Evolutionary conservation across 2,113 vertebrate genomes (phyloP), one percentile per base, ranked within the genome.

Genomic region (Smithornis capensis): DNA sequence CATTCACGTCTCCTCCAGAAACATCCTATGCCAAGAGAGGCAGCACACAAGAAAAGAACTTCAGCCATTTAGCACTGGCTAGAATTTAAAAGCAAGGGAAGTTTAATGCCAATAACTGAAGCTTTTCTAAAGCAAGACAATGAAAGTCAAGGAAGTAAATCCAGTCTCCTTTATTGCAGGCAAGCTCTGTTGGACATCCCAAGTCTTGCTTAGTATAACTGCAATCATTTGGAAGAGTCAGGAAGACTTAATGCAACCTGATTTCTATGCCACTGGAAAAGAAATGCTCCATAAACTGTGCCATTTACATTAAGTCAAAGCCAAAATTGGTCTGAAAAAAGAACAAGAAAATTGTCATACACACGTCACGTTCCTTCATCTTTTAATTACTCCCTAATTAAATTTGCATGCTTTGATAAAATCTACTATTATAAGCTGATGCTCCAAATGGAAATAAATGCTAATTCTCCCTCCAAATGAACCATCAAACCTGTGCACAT

Each of bases 341-440:
- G 79, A 92, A 93, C 35, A 89, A 53, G 82, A 89, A 92, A 81
- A 91, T 81, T 84, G 65, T 89, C 31, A 4, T 8, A 73, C 23
- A 60, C 0, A 0, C 83, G 67, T 90, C 56, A 80, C 37, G 38
- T 69, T 95, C 79, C 75, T 77, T 90, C 7, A 5, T 55, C 86
- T 82, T 92, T 91, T 89, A 96, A 96, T 89, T 92, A 91, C 60
- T 84, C 78, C 69, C 69, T 95, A 96, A 96, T 94, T 96, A 92
- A 94, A 91, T 96, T 82, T 95, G 81, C 85, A 80, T 73, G 71
- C 78, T 94, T 93, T 94, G 78, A 93, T 95, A 94, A 27, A 49
- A 91, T 79, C 96, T 93, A 70, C 73, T 95, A 84, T 65, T 81
- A 52, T 60, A 90, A 90, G n/a, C 0, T 57, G 62, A 91, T 76